phyloP scores from a whole-genome alignment of 2,888 invertebrate species.

The Smittia sp. region DNA sequence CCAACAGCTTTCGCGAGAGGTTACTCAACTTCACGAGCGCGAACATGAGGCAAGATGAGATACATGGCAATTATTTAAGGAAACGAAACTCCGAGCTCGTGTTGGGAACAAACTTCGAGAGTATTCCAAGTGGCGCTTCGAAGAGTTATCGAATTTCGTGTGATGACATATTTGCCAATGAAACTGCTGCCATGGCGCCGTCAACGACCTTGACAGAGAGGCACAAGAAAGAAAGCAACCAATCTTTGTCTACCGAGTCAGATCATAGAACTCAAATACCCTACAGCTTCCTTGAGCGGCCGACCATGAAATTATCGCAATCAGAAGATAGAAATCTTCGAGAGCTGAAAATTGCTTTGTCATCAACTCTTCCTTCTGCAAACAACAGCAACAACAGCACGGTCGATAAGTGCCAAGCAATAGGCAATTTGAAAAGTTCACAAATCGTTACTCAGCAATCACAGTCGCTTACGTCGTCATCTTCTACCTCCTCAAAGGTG shows the following conservation, averaged over 20 bases:
- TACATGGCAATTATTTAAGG: neutral
- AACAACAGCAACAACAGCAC: neutral
- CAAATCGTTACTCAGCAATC: slow-evolving; percentile 25
- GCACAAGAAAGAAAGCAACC: slow-evolving; percentile 20
- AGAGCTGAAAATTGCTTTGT: slow-evolving; percentile 31
- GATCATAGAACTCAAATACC: slow-evolving; percentile 25
- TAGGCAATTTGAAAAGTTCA: slow-evolving; percentile 18
- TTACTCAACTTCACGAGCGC: slow-evolving; percentile 13
- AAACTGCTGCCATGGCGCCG: neutral
- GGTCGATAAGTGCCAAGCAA: neutral
- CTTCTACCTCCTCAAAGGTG: slow-evolving; percentile 23
- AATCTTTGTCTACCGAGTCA: slow-evolving; percentile 23
- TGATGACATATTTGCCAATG: slow-evolving; percentile 20
- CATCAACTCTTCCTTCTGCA: slow-evolving; percentile 25
- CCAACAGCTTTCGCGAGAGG: slow-evolving; percentile 29
- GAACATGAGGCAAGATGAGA: too few relatives aligned
- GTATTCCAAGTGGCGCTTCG: neutral
- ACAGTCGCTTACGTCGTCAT: slow-evolving; percentile 13
- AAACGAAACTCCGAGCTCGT: slow-evolving; percentile 36
- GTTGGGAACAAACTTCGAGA: slow-evolving; percentile 30
- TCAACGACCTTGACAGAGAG: neutral
- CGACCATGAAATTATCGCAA: slow-evolving; percentile 29
- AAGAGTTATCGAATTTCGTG: slow-evolving; percentile 29
- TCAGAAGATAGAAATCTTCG: slow-evolving; percentile 24
- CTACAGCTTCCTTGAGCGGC: slow-evolving; percentile 28